Evolutionary conservation across 2,797 vertebrate species (phyloP), one percentile per base, ranked within the genome.

Genomic region (Synanceia verrucosa): DNA sequence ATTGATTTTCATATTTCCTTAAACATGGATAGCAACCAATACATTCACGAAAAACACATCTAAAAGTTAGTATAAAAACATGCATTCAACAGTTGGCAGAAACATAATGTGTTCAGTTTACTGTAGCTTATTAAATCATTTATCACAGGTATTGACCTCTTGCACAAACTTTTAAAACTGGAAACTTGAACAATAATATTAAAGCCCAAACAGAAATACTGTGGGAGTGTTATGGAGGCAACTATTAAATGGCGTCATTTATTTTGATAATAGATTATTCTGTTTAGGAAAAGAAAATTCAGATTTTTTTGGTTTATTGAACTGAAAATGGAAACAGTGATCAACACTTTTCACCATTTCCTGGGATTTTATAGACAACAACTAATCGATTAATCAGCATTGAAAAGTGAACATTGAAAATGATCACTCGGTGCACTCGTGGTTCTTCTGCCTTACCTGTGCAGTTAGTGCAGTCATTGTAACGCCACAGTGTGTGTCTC

Each of bases 401-500:
- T n/a, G n/a, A n/a, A n/a, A n/a, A n/a, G n/a, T 19, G 2, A 43
- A n/a, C n/a, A n/a, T n/a, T n/a, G 18, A 41, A 41, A 41, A 19
- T 43, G 7, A 19, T 43, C 41, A n/a, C 19, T 43, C 9, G n/a
- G n/a, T 43, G 4, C n/a, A 43, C 18, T 9, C 9, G 18, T 9
- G 19, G 41, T 43, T 43, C n/a, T 43, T 28, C 16, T 7, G 13
- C 57, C n/a, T 43, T 31, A 37, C 24, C 4, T 13, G 7, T 46
- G 23, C 26, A 41, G 29, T 14, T 39, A 39, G 2, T 41, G 21
- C 3, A 56, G 9, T 36, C 41, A 36, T 18, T 34, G 34, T 39
- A 46, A 18, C 11, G 4, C 28, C 24, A 4, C 29, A n/a, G 14
- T 34, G 13, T 28, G 21, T 43, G 7, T 36, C 86, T 89, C 74